Evolutionary conservation across 2,113 vertebrate genomes (phyloP).

Genomic region (Pedetes capensis): DNA sequence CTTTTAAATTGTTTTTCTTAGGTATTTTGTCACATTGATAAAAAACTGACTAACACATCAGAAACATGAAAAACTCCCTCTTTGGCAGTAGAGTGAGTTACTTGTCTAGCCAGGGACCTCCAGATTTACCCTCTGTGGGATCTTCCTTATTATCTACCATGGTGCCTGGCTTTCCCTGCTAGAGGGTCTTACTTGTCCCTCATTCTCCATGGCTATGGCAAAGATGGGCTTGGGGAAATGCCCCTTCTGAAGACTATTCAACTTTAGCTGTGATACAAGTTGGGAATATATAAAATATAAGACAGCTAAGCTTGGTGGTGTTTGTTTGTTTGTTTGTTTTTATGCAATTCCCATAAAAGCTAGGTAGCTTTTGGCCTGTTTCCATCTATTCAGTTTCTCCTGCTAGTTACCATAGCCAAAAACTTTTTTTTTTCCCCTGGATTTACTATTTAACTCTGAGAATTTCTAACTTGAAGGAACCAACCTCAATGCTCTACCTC

Average conservation of each 20-base stretch:
- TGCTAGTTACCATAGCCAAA: background rate
- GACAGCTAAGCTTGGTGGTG: background rate
- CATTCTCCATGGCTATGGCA: background rate
- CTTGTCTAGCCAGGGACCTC: background rate
- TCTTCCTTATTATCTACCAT: background rate
- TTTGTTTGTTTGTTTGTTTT: constrained; percentile 8
- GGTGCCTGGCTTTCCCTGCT: background rate
- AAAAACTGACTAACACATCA: background rate
- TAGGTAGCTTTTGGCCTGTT: background rate
- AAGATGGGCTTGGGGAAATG: background rate
- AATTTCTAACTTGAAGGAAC: background rate
- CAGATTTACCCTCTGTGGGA: background rate
- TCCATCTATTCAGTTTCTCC: background rate
- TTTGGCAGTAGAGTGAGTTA: background rate
- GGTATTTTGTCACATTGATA: too few relatives aligned
- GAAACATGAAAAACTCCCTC: background rate
- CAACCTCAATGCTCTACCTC: background rate
- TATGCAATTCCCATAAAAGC: background rate
- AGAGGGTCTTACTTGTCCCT: background rate
- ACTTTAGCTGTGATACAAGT: background rate
- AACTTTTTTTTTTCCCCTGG: background rate
- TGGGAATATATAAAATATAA: background rate
- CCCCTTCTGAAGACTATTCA: background rate
- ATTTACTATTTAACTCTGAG: background rate
- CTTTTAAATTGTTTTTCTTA: too few relatives aligned